phyloP scores from a whole-genome alignment of 2,888 invertebrate species.

The Neoscelio sp. region DNA sequence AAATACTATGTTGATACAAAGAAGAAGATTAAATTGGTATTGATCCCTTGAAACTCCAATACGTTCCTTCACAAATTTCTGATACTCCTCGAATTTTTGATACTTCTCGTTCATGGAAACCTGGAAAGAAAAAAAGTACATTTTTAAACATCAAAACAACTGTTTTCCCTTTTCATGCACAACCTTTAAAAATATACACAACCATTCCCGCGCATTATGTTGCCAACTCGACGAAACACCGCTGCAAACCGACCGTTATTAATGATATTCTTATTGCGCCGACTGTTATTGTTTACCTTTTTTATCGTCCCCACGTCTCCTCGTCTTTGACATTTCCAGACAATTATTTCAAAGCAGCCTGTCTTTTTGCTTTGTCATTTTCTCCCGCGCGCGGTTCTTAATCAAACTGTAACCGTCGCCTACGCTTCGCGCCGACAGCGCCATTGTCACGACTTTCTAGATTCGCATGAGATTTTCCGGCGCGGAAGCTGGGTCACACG shows the following conservation, averaged over 20 bases:
- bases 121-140: no score
- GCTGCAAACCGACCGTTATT: constrained; percentile 59
- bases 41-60: no score
- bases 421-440: constrained; percentile 70
- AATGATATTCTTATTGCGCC: constrained; percentile 62
- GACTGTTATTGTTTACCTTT: constrained; percentile 57
- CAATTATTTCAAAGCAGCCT: constrained; percentile 64
- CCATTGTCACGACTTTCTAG: constrained; percentile 67
- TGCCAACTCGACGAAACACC: constrained; percentile 30
- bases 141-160: no score
- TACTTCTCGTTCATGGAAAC: no score
- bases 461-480: constrained; percentile 64
- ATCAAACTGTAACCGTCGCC: constrained; percentile 77
- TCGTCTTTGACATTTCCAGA: constrained; percentile 61
- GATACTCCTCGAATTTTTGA: no score
- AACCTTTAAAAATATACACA: neutral
- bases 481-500: constrained; percentile 11
- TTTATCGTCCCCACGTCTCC: constrained; percentile 35
- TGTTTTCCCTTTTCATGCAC: no score
- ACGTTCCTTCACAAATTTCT: no score
- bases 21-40: no score
- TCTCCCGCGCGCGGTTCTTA: constrained; percentile 72
- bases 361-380: constrained; percentile 73
- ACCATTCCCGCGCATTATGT: constrained; percentile 31
- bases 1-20: no score